Conservation (phyloP, 2,797 vertebrate species). For the Neosalanx taihuensis region DNA sequence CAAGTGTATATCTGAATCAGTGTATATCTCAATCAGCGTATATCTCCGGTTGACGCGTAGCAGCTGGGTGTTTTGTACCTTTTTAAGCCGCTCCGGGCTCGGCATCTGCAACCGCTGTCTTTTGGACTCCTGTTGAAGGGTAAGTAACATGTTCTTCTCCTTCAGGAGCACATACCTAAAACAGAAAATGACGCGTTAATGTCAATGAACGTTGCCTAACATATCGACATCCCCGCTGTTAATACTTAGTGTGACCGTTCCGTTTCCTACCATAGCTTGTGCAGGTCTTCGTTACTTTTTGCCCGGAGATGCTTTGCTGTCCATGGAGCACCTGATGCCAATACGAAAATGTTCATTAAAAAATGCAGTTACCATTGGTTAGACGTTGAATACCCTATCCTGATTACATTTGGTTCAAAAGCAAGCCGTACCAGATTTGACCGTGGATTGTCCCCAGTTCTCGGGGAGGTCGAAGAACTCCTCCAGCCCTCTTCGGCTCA, state of each 20-base stretch:
- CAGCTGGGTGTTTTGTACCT: conserved; percentile 63
- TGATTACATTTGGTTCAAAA: neutral
- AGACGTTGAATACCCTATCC: neutral
- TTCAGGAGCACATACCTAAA: conserved; percentile 95
- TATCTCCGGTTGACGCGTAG: neutral
- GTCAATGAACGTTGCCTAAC: neutral
- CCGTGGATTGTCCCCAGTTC: conserved; percentile 86
- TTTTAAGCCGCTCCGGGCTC: conserved; percentile 88
- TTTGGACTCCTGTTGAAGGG: conserved; percentile 87
- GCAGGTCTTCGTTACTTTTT: conserved; percentile 94
- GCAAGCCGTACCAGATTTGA: conserved; percentile 85
- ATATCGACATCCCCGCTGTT: neutral
- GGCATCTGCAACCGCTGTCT: conserved; percentile 85
- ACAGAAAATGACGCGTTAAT: neutral
- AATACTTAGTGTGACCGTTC: neutral
- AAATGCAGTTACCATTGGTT: neutral
- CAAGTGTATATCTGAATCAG: too few species aligned
- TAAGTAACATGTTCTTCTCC: conserved; percentile 94
- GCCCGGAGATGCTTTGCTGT: conserved; percentile 83
- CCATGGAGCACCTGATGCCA: conserved; percentile 85
- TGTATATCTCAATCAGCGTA: too few species aligned
- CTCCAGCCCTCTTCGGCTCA: conserved; percentile 78
- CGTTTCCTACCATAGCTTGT: conserved; percentile 90
- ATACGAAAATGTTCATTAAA: conserved; percentile 8
- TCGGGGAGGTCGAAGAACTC: conserved; percentile 91